A percentile compares a stretch with the other conserved stretches of the same genome.
Conservation (phyloP, 2,888 invertebrate species). For the Thymelicus acteon region DNA sequence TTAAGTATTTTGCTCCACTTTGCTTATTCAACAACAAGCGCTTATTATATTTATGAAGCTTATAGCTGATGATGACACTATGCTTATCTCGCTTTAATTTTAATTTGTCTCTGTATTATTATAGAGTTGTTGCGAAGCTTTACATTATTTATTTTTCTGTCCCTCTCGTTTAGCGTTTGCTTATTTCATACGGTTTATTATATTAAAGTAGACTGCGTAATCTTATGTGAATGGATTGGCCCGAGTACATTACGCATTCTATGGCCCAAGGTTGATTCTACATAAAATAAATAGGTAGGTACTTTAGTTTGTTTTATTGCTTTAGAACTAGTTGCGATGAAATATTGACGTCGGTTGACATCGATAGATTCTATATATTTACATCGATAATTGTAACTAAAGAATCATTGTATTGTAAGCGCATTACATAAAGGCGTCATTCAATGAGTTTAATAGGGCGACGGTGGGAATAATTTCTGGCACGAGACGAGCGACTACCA, state of each 20-base stretch:
- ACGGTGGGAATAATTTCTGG: slow-evolving; percentile 56
- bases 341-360: background rate
- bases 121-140: no score
- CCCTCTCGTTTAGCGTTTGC: background rate
- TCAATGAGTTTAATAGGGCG: slow-evolving; percentile 41
- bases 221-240: slow-evolving; percentile 3
- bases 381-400: background rate
- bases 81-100: no score
- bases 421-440: slow-evolving; percentile 36
- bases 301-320: background rate
- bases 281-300: background rate
- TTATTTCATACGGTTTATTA: background rate
- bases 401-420: slow-evolving; percentile 28
- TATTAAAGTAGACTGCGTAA: background rate
- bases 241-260: background rate
- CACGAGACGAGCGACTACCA: slow-evolving; percentile 48
- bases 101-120: no score
- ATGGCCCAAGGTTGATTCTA: background rate
- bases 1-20: background rate
- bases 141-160: background rate
- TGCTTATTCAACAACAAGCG: background rate
- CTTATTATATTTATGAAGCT: background rate
- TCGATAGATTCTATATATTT: background rate
- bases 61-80: no score
- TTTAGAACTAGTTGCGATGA: background rate